A percentile compares a stretch with the other conserved stretches of the same genome.
Evolutionary conservation across 1,140 invertebrate species (phyloP).

Genomic region (Lepidurus arcticus): DNA sequence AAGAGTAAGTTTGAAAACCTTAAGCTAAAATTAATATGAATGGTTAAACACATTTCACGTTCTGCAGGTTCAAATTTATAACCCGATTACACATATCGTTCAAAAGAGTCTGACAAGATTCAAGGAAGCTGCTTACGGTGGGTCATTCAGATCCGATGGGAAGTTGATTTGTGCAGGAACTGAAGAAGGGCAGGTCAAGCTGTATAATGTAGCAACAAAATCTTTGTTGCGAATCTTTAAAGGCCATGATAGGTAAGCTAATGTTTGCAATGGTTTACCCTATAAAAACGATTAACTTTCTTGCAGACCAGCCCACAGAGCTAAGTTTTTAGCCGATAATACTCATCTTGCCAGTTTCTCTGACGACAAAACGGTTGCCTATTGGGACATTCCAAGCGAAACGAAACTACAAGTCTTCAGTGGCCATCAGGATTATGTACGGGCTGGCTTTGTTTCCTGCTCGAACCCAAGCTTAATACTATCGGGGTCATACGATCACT

Average conservation of each 20-base stretch:
- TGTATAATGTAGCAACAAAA: slow-evolving; percentile 80
- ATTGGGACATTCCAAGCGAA: slow-evolving; percentile 89
- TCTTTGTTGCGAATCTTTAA: slow-evolving; percentile 65
- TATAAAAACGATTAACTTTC: slow-evolving; percentile 38
- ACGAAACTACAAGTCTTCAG: slow-evolving; percentile 59
- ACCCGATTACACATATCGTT: slow-evolving; percentile 75
- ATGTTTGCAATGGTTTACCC: slow-evolving; percentile 34
- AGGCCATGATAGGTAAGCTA: slow-evolving; percentile 55
- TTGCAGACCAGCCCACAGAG: slow-evolving; percentile 66
- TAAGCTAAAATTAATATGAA: neutral
- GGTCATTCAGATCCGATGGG: slow-evolving; percentile 77
- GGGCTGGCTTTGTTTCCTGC: slow-evolving; percentile 71
- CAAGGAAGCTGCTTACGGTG: slow-evolving; percentile 77
- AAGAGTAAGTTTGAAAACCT: slow-evolving; percentile 52
- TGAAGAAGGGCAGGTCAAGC: slow-evolving; percentile 74
- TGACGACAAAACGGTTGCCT: slow-evolving; percentile 80
- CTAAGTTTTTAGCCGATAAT: slow-evolving; percentile 72
- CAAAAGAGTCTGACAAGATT: slow-evolving; percentile 80
- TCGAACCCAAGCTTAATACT: slow-evolving; percentile 67
- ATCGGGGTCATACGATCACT: slow-evolving; percentile 91
- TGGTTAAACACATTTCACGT: neutral
- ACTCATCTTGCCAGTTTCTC: slow-evolving; percentile 79
- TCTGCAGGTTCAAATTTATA: slow-evolving; percentile 72
- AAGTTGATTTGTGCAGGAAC: slow-evolving; percentile 76
- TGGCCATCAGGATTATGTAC: slow-evolving; percentile 74